A percentile compares a stretch with the other conserved stretches of the same genome.
These are phyloP conservation scores for Lepidothrix coronata DNA, from an alignment of 2,113 vertebrate species.

Conservation along the genomic window DNA sequence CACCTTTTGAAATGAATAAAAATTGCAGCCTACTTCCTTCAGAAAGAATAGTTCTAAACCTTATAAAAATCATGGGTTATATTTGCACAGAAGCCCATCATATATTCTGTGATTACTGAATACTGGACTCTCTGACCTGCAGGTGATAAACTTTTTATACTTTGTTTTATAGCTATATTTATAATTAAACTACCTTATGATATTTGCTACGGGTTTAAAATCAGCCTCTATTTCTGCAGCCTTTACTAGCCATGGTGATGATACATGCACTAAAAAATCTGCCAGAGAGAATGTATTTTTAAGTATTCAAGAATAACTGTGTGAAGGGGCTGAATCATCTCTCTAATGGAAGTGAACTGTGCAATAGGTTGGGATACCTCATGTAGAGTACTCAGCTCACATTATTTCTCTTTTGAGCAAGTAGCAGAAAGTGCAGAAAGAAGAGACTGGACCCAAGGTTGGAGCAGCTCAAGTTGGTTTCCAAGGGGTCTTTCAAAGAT, in stretches of 20 bases:
- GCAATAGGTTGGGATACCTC: not conserved
- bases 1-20: not conserved
- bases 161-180: not conserved
- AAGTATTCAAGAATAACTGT: not conserved
- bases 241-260: not conserved
- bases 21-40: not conserved
- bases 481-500: not conserved
- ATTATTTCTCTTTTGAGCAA: not conserved
- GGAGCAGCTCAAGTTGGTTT: not conserved
- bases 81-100: not conserved
- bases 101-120: not conserved
- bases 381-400: rapidly evolving
- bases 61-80: not conserved
- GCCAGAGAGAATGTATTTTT: not conserved
- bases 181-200: not conserved
- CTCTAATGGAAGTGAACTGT: not conserved
- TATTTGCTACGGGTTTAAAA: not conserved
- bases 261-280: not conserved
- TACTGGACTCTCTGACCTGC: not conserved
- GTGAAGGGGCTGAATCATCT: conserved; percentile 33
- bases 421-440: not conserved
- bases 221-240: not conserved
- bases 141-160: not conserved
- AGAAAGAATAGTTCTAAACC: not conserved
- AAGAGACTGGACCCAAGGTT: not conserved